Percentiles rank a stretch among this genome's conserved stretches.
Evolutionary conservation across 2,797 vertebrate genomes (phyloP).

Genomic region (Morus bassanus): DNA sequence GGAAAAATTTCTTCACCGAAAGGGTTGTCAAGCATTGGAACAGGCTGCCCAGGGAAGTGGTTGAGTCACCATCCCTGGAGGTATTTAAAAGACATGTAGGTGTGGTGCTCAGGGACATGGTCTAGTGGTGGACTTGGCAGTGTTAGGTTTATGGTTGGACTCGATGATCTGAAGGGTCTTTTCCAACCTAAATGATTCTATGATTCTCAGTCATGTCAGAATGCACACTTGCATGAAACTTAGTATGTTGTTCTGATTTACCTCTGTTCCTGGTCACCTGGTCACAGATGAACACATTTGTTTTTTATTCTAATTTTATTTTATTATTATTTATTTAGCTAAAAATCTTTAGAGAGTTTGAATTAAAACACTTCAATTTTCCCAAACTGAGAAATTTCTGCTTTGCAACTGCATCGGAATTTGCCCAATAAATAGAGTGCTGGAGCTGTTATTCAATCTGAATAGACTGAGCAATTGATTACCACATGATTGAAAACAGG

Average conservation of each 20-base stretch:
- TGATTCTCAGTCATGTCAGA: not conserved
- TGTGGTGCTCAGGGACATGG: too few species aligned
- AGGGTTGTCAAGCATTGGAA: not conserved
- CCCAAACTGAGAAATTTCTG: not conserved
- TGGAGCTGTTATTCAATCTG: not conserved
- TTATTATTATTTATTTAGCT: not conserved
- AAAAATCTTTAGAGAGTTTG: not conserved
- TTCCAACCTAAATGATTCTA: not conserved
- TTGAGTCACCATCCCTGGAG: too few species aligned
- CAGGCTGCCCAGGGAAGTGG: not conserved
- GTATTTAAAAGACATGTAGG: not conserved
- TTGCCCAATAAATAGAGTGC: not conserved
- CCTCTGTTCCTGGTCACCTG: not conserved
- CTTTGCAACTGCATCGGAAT: not conserved
- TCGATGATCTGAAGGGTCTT: not conserved
- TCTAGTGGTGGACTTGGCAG: not conserved
- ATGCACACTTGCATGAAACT: not conserved
- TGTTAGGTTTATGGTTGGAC: not conserved
- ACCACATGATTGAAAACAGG: not conserved
- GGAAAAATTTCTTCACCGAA: not conserved
- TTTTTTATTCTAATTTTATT: not conserved
- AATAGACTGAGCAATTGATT: not conserved
- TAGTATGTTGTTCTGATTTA: not conserved
- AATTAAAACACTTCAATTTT: not conserved
- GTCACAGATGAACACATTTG: not conserved